Evolutionary conservation across 2,888 invertebrate species (phyloP), one percentile per base, ranked within the genome.

Genomic region (Aphodius granarius): DNA sequence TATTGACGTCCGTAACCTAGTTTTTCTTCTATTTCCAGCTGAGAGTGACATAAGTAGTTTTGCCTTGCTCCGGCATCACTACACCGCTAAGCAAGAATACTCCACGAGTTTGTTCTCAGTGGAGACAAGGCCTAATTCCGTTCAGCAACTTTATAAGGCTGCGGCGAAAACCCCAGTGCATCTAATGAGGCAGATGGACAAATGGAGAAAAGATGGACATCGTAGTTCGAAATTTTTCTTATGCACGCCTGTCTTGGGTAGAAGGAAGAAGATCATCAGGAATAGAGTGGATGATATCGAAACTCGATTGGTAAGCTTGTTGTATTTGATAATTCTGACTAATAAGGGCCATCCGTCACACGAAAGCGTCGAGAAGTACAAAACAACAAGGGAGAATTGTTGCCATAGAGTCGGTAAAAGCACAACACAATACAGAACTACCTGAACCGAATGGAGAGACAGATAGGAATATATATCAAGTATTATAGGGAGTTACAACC

Each of bases 11-110:
- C 6, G 9, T 43, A 43, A 43, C 43, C n/a, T n/a, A n/a, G n/a
- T n/a, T n/a, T n/a, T n/a, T n/a, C n/a, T n/a, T n/a, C n/a, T n/a
- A 87, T 85, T 94, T 92, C 73, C 92, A 97, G 97, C 97, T 88
- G 96, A 96, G 89, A 94, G 97, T 85, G 95, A 96, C 90, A 93
- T 97, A 88, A 93, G 94, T 85, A 92, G 93, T 86, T 97, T 96
- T 90, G 95, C 95, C 81, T 86, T 91, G 83, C 91, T 93, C 86
- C 94, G 92, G 88, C 89, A 91, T 82, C 94, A 95, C 89, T 96
- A 92, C 89, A 91, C 90, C 86, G 90, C 93, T 82, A 90, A 90
- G 84, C 92, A 92, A 86, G 90, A 91, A 82, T 13, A 73, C n/a
- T 90, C 91, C 84, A 91, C 92, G 83, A 91, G 91, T 83, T 90